Conservation (phyloP, 2,888 invertebrate species). For the Drosophila incognita region DNA sequence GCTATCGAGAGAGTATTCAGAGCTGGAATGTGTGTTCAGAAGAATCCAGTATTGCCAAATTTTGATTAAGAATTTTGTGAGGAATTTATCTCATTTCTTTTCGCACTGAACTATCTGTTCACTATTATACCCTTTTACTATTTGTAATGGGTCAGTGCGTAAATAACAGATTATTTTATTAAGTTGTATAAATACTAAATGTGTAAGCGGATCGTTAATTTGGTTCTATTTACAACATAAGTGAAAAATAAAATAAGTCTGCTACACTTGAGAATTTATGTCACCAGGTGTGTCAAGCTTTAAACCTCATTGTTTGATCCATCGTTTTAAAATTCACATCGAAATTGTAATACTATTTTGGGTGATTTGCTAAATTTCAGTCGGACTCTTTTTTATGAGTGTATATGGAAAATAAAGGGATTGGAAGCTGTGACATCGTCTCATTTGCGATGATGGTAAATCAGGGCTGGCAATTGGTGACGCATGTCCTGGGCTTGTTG, state of each 20-base stretch:
- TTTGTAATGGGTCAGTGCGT: too few species aligned
- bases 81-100: not conserved
- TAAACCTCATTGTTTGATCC: not conserved
- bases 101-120: not conserved
- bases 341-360: not conserved
- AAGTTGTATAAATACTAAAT: too few species aligned
- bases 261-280: not conserved
- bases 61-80: not conserved
- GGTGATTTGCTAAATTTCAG: not conserved
- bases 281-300: not conserved
- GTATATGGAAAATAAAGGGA: not conserved
- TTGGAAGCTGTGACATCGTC: slow-evolving; percentile 17
- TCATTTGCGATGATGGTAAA: slow-evolving; percentile 44
- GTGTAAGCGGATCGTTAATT: too few species aligned
- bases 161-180: too few species aligned
- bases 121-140: not conserved
- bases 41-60: not conserved
- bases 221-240: not conserved
- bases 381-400: not conserved
- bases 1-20: not conserved
- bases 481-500: slow-evolving; percentile 66
- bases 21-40: too few species aligned
- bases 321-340: not conserved
- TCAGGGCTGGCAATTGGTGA: slow-evolving; percentile 59
- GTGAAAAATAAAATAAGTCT: not conserved